These are phyloP conservation scores for Mizuhopecten yessoensis DNA, from an alignment of 1,140 invertebrate genomes.

Conservation along the genomic window DNA sequence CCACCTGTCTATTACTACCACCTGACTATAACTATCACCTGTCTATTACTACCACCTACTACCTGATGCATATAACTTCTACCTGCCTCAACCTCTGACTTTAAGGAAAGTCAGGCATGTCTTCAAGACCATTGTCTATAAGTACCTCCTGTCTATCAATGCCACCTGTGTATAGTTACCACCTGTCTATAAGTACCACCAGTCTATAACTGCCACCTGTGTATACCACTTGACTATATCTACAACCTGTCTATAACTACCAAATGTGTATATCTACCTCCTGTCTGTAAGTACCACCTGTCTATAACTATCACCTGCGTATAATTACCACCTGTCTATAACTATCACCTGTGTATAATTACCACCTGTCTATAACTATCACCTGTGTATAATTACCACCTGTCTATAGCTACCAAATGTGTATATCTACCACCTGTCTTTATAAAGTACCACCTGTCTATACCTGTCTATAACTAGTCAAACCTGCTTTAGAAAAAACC, in stretches of 20 bases:
- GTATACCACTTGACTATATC: too few species aligned
- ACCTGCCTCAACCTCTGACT: too few species aligned
- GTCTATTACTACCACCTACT: too few species aligned
- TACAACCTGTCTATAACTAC: neutral
- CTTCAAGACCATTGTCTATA: too few species aligned
- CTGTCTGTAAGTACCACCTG: neutral
- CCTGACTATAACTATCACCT: too few species aligned
- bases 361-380: neutral
- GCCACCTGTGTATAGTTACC: neutral
- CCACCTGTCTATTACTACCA: too few species aligned
- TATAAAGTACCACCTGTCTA: neutral
- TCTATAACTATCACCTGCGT: neutral
- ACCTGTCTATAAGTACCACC: neutral
- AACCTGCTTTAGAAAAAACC: too few species aligned
- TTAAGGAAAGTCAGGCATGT: too few species aligned
- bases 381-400: neutral
- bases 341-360: neutral
- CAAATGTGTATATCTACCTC: neutral
- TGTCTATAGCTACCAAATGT: neutral
- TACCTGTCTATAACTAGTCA: neutral
- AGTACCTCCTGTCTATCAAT: too few species aligned
- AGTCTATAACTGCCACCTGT: neutral
- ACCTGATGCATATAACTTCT: too few species aligned
- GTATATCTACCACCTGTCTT: neutral
- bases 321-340: neutral